Conservation (phyloP, 2,113 vertebrate genomes). For the Pardalotus punctatus region DNA sequence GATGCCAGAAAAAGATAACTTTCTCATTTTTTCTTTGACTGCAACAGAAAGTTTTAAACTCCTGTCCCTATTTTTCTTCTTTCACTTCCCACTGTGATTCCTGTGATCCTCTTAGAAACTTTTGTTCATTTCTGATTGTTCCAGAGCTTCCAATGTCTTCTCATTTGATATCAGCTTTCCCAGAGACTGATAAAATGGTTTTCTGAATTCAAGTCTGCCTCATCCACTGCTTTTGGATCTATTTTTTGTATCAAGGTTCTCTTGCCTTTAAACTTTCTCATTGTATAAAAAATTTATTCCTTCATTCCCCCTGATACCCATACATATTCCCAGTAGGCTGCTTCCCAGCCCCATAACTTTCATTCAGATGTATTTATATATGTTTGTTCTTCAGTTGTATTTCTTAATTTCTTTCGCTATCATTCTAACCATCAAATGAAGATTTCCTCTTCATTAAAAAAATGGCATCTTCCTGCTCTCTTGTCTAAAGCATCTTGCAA, state of each 20-base stretch:
- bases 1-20: background rate
- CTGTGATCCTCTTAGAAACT: background rate
- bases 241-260: background rate
- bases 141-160: background rate
- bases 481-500: background rate
- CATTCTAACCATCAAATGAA: background rate
- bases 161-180: background rate
- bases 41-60: background rate
- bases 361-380: background rate
- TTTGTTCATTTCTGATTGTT: background rate
- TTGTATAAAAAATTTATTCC: background rate
- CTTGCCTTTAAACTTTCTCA: background rate
- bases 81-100: background rate
- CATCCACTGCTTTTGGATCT: background rate
- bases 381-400: background rate
- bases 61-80: background rate
- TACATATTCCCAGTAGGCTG: background rate
- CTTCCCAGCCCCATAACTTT: background rate
- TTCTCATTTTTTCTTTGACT: background rate
- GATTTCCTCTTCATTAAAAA: background rate
- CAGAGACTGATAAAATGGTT: background rate
- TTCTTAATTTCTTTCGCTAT: background rate
- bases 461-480: background rate
- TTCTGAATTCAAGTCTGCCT: background rate
- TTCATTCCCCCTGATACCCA: background rate